Evolutionary conservation across 2,888 invertebrate genomes (phyloP).

Genomic region (Apeira syringaria): DNA sequence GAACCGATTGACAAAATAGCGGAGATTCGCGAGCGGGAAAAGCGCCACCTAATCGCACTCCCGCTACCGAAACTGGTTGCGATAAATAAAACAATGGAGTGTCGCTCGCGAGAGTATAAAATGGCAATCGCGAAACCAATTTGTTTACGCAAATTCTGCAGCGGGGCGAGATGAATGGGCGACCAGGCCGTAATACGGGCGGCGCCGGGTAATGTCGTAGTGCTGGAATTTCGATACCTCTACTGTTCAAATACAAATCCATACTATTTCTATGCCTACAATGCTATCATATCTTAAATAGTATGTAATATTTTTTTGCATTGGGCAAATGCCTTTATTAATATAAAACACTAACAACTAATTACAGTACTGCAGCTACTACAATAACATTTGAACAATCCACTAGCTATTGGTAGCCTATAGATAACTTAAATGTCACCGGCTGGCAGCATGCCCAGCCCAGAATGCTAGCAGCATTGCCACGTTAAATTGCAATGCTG

Average conservation of each 20-base stretch:
- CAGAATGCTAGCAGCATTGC: too few relatives aligned
- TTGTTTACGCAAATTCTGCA: conserved; percentile 84
- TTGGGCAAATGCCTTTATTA: too few relatives aligned
- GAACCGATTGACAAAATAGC: conserved; percentile 70
- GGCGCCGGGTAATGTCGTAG: conserved; percentile 64
- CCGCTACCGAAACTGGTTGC: conserved; percentile 77
- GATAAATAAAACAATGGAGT: conserved; percentile 83
- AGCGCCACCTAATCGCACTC: conserved; percentile 78
- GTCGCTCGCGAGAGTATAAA: conserved; percentile 80
- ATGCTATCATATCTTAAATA: too few relatives aligned
- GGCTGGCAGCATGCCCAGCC: too few relatives aligned
- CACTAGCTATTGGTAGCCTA: too few relatives aligned
- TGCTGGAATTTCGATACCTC: conserved; percentile 35
- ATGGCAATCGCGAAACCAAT: conserved; percentile 84
- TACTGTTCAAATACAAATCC: conserved; percentile 22
- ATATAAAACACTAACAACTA: too few relatives aligned
- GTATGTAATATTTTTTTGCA: too few relatives aligned
- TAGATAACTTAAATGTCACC: too few relatives aligned
- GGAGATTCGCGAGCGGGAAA: conserved; percentile 76
- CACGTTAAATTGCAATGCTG: too few relatives aligned
- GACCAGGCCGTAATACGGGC: conserved; percentile 80
- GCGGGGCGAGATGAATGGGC: conserved; percentile 81
- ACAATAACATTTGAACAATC: too few relatives aligned
- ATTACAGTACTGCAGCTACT: too few relatives aligned
- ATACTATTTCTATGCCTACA: too few relatives aligned